A percentile compares a stretch with the other conserved stretches of the same genome.
phyloP scores from a whole-genome alignment of 2,888 invertebrate species.

The Brachypalpus laphriformis region DNA sequence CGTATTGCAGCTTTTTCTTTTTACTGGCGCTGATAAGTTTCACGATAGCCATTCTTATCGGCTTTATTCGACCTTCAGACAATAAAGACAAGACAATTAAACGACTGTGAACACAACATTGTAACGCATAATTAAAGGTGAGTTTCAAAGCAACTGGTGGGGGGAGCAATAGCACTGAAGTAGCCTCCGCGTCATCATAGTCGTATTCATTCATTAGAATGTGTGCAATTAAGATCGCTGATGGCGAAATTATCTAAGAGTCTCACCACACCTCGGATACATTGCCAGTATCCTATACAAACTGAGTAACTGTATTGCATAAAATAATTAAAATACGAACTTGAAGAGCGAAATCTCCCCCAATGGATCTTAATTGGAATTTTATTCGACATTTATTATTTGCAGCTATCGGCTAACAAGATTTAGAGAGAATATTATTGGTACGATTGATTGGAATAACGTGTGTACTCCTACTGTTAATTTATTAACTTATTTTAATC shows the following conservation, averaged over 20 bases:
- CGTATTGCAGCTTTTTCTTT: too few relatives aligned
- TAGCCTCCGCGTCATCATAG: background rate
- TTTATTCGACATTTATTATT: constrained; percentile 29
- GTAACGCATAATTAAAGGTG: background rate
- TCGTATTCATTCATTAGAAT: background rate
- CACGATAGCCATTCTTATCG: background rate
- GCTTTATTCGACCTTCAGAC: background rate
- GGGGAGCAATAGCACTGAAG: background rate
- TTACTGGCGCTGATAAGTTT: background rate
- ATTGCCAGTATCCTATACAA: background rate
- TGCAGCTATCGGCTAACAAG: background rate
- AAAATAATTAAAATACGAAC: background rate
- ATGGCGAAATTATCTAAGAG: background rate
- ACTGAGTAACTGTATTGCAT: background rate
- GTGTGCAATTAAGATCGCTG: background rate
- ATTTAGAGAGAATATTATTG: background rate
- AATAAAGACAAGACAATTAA: background rate
- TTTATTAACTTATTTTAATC: constrained; percentile 24
- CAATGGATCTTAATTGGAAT: constrained; percentile 30
- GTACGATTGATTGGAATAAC: background rate
- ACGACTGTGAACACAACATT: background rate
- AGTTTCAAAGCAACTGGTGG: background rate
- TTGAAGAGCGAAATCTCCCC: constrained; percentile 1
- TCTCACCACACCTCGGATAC: background rate
- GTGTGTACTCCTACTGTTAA: background rate